Evolutionary conservation across 2,888 invertebrate genomes (phyloP).

Genomic region (Napeogenes inachia): DNA sequence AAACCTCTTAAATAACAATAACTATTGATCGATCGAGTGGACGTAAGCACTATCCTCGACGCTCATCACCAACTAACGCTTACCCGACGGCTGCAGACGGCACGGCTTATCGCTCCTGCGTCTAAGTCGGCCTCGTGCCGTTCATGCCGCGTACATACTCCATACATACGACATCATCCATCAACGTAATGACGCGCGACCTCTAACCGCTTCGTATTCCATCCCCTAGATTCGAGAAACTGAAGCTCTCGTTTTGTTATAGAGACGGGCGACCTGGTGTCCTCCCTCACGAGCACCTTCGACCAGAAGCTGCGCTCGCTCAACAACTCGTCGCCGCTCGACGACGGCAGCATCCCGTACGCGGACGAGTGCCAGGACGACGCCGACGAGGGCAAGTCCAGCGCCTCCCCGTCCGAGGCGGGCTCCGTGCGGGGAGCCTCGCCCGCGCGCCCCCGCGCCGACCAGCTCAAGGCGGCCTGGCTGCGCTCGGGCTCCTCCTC

Average conservation of each 20-base stretch:
- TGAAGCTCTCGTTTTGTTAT: conserved; percentile 52
- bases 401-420: conserved; percentile 52
- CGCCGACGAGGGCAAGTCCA: conserved; percentile 56
- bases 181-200: conserved; percentile 44
- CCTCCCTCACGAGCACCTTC: conserved; percentile 88
- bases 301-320: conserved; percentile 88
- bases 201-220: conserved; percentile 60
- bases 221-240: conserved; percentile 23
- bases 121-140: conserved; percentile 33
- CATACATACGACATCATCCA: conserved; percentile 37
- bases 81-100: conserved; percentile 53
- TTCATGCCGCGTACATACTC: conserved; percentile 21
- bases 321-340: conserved; percentile 81
- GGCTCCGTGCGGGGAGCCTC: conserved; percentile 31
- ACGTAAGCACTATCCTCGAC: conserved; percentile 39
- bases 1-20: conserved; percentile 11
- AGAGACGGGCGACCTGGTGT: conserved; percentile 90
- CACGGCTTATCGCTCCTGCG: conserved; percentile 61
- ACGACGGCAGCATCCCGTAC: conserved; percentile 83
- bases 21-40: conserved; percentile 23
- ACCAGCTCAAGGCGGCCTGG: conserved; percentile 68
- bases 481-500: conserved; percentile 64
- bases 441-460: conserved; percentile 41
- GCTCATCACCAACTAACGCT: conserved; percentile 56
- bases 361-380: conserved; percentile 83